Base-by-base conservation (phyloP, 1,140 invertebrate species). In the Caenorhabditis latens region DNA sequence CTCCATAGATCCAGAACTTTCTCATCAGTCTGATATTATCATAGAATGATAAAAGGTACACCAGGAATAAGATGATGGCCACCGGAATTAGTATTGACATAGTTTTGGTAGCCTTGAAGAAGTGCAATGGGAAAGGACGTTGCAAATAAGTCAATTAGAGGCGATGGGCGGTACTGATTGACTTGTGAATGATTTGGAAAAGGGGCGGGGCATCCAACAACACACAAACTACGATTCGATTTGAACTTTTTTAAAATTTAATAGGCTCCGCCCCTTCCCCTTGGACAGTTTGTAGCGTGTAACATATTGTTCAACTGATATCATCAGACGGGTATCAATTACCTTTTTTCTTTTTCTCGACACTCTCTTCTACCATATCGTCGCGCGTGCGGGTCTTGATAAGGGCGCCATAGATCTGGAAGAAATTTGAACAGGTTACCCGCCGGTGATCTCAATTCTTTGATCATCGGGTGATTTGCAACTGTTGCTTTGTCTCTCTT, bases 1-100 rank as follows among this genome's bases (percentile, higher is more conserved):
- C 46, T 79, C 71, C 71, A 50, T 79, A 79, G n/a, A 50, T 79
- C 71, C 71, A 79, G 71, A 79, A 79, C 46, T 79, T 79, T 79
- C 71, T 48, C 71, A 79, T 79, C 46, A 79, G 42, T 9, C 71
- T 16, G 4, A 79, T 4, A 13, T 13, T 21, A 79, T 79, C 71
- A 79, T 79, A 79, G n/a, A 79, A 79, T 7, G 71, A 79, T n/a
- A 79, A n/a, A 32, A 79, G n/a, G 53, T 79, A 79, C 24, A 79
- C 71, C 19, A 79, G 14, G 11, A 79, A 42, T n/a, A 79, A 11
- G 1, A 24, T 9, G n/a, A 50, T n/a, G 53, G 71, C 71, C 46
- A 50, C 43, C 14, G 46, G 46, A 79, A 79, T 79, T 1, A 79
- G 71, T 21, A 79, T 48, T 9, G 71, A 48, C 71, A 79, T 79